Evolutionary conservation across 2,797 vertebrate genomes (phyloP), one percentile per base, ranked within the genome.

Genomic region (Morelia viridis): DNA sequence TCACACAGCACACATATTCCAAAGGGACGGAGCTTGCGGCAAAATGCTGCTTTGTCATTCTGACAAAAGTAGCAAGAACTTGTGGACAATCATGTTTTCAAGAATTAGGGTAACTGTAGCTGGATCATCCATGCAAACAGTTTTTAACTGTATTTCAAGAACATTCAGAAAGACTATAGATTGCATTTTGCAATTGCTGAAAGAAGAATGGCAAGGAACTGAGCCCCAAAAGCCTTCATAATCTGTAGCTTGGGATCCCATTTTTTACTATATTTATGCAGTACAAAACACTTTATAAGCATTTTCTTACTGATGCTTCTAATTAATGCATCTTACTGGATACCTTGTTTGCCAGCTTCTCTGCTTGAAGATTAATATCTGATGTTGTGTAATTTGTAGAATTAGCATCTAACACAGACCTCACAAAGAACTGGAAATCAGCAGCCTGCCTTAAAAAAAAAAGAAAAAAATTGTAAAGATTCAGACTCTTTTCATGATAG

Each of bases 371-470:
- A 92, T 98, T 97, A 89, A 98, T 94, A 92, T 98, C 98, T 92
- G 93, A 95, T 68, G 90, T 94, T 62, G 96, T 94, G 22, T 96
- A 89, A 41, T 96, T 83, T 84, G 22, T 85, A 89, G 96, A 94
- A 85, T 86, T 97, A 53, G 93, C 95, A 94, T 89, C 89, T 90
- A 97, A 89, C 87, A 99, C 83, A 22, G 97, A 94, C 93, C 91
- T 97, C 91, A 99, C 7, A 1, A 97, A 97, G 90, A 99, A 94
- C 91, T 97, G 98, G 91, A 99, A 99, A 96, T 98, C 98, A 89
- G 98, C 96, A 90, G 93, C 95, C 19, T 94, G 95, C 87, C 99
- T 99, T 84, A 95, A 61, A 93, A 13, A 92, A 92, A 88, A 5
- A 53, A n/a, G 89, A n/a, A 89, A 80, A 90, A 91, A n/a, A n/a